Conservation (phyloP, 2,113 vertebrate species). For the Poecile atricapillus region DNA sequence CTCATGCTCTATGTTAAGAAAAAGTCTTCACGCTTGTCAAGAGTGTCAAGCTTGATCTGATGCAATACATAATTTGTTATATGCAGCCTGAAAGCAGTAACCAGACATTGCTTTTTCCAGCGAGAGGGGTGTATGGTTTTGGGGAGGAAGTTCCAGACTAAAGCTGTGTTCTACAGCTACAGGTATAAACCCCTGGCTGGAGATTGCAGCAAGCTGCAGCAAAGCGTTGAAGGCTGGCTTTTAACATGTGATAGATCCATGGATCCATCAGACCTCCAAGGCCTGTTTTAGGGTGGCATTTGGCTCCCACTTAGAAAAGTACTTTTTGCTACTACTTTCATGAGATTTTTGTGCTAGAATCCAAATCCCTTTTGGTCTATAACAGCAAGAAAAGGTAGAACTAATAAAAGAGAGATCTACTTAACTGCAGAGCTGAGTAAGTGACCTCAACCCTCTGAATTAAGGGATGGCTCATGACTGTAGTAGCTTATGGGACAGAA, state of each 20-base stretch:
- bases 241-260: rapidly evolving
- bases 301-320: not conserved
- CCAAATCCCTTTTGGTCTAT: not conserved
- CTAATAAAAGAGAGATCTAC: not conserved
- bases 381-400: not conserved
- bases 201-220: rapidly evolving
- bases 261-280: not conserved
- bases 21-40: not conserved
- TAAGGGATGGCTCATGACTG: not conserved
- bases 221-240: rapidly evolving
- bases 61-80: not conserved
- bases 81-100: not conserved
- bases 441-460: not conserved
- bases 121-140: not conserved
- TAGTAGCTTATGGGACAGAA: not conserved
- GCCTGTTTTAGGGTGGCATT: not conserved
- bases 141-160: not conserved
- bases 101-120: not conserved
- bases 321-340: not conserved
- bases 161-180: not conserved
- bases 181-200: not conserved
- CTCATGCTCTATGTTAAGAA: not conserved
- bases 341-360: not conserved
- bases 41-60: not conserved
- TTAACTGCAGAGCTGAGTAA: not conserved